These are phyloP conservation scores for Rutpela maculata DNA, from an alignment of 2,888 invertebrate species.

Conservation along the genomic window DNA sequence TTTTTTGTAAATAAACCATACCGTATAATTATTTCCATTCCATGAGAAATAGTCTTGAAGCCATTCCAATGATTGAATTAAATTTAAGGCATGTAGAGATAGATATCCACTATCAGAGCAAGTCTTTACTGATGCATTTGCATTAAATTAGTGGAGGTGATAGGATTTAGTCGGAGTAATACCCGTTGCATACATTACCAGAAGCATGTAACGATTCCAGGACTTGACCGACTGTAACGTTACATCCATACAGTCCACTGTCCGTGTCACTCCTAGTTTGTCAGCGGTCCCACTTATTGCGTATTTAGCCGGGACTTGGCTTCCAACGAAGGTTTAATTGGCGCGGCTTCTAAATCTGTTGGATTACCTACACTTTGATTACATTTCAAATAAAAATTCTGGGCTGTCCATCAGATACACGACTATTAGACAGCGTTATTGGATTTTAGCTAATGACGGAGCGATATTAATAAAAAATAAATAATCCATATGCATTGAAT, in stretches of 20 bases:
- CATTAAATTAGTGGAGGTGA: conserved; percentile 65
- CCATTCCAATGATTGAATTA: conserved; percentile 12
- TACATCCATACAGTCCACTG: conserved; percentile 46
- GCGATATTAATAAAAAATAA: not conserved
- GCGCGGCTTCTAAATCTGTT: conserved; percentile 60
- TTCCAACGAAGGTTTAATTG: conserved; percentile 66
- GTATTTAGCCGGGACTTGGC: conserved; percentile 65
- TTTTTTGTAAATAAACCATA: too few relatives aligned
- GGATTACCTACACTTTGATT: conserved; percentile 64
- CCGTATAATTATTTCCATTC: too few relatives aligned
- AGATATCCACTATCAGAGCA: conserved; percentile 25
- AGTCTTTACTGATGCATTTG: conserved; percentile 59
- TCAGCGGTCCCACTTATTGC: conserved; percentile 69
- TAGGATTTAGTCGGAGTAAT: conserved; percentile 66
- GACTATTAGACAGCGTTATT: conserved; percentile 32
- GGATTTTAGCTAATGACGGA: conserved; percentile 21
- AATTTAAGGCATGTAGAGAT: conserved; percentile 23
- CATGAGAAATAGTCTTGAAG: not conserved
- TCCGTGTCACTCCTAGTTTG: conserved; percentile 59
- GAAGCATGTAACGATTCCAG: conserved; percentile 45
- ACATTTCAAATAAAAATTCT: conserved; percentile 61
- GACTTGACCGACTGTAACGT: conserved; percentile 53
- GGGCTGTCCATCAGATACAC: conserved; percentile 25
- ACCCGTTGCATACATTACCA: conserved; percentile 64
- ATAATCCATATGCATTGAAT: not conserved